These are phyloP conservation scores for Poicephalus gulielmi DNA, from an alignment of 2,113 vertebrate species.

Conservation along the genomic window DNA sequence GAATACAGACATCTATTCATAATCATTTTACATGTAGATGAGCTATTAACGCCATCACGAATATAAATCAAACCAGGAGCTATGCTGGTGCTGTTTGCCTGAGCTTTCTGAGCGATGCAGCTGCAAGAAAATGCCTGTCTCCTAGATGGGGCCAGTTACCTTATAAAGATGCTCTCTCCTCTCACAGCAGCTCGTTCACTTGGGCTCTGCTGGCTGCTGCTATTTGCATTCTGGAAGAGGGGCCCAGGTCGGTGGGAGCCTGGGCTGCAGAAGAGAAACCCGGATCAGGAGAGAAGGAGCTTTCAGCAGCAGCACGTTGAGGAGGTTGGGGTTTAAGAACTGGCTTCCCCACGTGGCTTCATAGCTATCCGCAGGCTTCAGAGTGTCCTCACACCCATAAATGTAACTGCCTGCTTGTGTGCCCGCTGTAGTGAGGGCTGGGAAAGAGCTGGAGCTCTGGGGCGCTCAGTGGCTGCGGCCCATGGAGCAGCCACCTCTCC, in stretches of 20 bases:
- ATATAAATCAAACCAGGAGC: conserved; percentile 47
- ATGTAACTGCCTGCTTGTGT: background rate
- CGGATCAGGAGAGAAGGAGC: background rate
- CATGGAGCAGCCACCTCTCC: rapidly evolving
- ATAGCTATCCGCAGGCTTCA: background rate
- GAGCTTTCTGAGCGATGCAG: background rate
- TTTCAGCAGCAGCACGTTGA: background rate
- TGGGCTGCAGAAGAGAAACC: background rate
- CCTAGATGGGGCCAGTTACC: conserved; percentile 2
- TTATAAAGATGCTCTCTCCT: background rate
- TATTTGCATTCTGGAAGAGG: background rate
- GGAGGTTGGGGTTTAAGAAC: background rate
- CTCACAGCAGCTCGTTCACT: background rate
- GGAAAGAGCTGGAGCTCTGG: background rate
- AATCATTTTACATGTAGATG: conserved; percentile 44
- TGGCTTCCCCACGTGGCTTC: background rate
- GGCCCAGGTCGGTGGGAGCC: background rate
- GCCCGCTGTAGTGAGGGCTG: background rate
- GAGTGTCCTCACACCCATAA: background rate
- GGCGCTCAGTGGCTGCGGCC: rapidly evolving
- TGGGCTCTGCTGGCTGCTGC: background rate
- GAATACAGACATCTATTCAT: conserved; percentile 6
- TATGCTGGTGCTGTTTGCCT: background rate
- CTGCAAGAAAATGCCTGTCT: conserved; percentile 6
- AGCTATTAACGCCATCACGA: background rate